These are phyloP conservation scores for Halisarca cf. caerulea DNA, from an alignment of 37 sponge, comb jelly and placozoan genomes.

Conservation along the genomic window DNA sequence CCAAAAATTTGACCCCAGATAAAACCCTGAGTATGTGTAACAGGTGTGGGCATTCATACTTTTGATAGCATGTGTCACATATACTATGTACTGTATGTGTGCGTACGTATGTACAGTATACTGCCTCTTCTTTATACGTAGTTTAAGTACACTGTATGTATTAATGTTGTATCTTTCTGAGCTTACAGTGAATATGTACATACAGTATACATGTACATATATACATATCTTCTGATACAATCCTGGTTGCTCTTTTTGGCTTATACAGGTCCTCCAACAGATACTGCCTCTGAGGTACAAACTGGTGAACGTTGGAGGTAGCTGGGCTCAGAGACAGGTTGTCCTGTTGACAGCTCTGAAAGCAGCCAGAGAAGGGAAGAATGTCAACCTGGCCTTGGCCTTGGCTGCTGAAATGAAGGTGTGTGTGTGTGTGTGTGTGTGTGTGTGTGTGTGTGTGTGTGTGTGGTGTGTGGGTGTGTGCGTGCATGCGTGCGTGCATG, in stretches of 20 bases:
- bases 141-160: background rate
- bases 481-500: no score
- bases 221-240: background rate
- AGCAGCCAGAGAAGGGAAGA: conserved; percentile 73
- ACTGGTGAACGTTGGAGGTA: conserved; percentile 62
- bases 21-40: no score
- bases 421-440: no score
- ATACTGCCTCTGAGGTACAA: conserved; percentile 71
- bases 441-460: no score
- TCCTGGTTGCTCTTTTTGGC: background rate
- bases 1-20: no score
- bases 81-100: background rate
- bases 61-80: no score
- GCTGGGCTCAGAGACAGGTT: conserved; percentile 89
- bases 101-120: background rate
- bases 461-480: no score
- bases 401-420: conserved; percentile 73
- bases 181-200: background rate
- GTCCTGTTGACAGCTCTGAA: conserved; percentile 70
- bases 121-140: background rate
- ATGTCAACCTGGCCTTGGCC: conserved; percentile 45
- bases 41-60: no score
- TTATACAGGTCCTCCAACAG: conserved; percentile 61
- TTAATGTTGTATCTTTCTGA: background rate
- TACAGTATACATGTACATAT: background rate